Evolutionary conservation across 1,140 invertebrate species (phyloP), one percentile per base, ranked within the genome.

Genomic region (Pachypeltis micranthus): DNA sequence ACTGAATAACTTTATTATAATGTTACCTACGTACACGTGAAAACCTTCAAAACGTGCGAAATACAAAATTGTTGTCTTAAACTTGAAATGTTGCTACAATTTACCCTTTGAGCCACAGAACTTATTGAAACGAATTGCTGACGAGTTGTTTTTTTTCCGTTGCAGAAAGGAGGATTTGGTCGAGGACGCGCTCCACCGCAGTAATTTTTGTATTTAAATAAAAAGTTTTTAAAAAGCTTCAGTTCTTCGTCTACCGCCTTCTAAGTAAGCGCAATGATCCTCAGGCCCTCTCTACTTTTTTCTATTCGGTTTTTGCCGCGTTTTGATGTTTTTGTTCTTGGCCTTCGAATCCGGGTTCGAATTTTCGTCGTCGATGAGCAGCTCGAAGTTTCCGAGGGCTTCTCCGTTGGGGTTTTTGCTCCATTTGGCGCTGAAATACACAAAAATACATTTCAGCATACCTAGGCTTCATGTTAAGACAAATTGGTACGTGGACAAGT

Each of bases 331-430:
- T 44, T 61, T 61, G 12, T 55, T 24, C 62, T 65, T 62, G 21
- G 58, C 21, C 28, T 69, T 63, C 16, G 81, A 81, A 25, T 80
- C 79, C 69, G 81, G 81, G 28, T 76, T 74, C 10, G 80, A 78
- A 58, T 88, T 70, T 70, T 92, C 90, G 76, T 93, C 90, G 70
- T 93, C 93, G 68, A 92, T 83, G 23, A 96, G 75, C 14, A 96
- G 73, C 69, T 95, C 90, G 75, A 95, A 96, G 72, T 93, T 89
- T 23, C 91, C 91, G 65, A 93, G 74, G 47, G 85, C 82, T 69
- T 93, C 89, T 16, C 81, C 79, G 14, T 79, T 78, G 54, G 90
- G 90, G 51, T 86, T 81, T 77, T 94, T 96, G 70, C 91, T 93
- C 91, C 91, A 95, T 64, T 88, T 81, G 0, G 91, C 89, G 76